Evolutionary conservation across 2,797 vertebrate genomes (phyloP).

Genomic region (Menidia menidia): DNA sequence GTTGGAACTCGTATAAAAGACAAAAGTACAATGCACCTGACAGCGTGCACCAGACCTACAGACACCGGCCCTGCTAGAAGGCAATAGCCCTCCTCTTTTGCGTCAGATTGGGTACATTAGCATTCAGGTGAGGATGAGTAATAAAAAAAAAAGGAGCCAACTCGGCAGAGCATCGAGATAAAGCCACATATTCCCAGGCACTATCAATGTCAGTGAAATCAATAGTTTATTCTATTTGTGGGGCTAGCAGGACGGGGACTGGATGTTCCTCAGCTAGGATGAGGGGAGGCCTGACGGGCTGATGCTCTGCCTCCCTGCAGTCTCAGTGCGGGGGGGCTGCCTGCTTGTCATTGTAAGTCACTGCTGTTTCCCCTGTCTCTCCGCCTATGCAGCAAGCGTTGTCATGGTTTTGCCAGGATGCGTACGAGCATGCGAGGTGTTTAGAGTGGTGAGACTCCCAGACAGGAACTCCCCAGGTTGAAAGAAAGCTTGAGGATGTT

Average conservation of each 20-base stretch:
- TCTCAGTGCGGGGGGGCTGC: conserved; percentile 54
- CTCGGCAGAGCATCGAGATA: background rate
- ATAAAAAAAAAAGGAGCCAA: background rate
- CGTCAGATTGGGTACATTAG: conserved; percentile 50
- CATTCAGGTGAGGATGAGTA: conserved; percentile 62
- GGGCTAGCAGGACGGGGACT: conserved; percentile 48
- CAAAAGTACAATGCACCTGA: too few species aligned
- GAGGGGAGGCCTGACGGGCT: conserved; percentile 29
- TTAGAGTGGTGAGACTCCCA: conserved; percentile 27
- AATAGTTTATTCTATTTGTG: conserved; percentile 52
- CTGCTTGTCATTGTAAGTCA: conserved; percentile 57
- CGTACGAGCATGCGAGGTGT: conserved; percentile 58
- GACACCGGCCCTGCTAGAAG: conserved; percentile 14
- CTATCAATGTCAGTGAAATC: conserved; percentile 39
- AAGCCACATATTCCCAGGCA: conserved; percentile 11
- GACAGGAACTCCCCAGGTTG: conserved; percentile 8
- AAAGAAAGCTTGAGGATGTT: too few species aligned
- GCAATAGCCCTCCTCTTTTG: conserved; percentile 25
- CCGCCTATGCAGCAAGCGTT: conserved; percentile 53
- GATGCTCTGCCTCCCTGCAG: conserved; percentile 49
- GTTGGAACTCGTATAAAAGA: too few species aligned
- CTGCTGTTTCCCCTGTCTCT: conserved; percentile 6
- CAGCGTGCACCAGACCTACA: too few species aligned
- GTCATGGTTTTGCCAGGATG: conserved; percentile 67
- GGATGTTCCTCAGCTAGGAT: conserved; percentile 23